These are phyloP conservation scores for Mus pahari DNA, from an alignment of 2,113 vertebrate species.

Conservation along the genomic window DNA sequence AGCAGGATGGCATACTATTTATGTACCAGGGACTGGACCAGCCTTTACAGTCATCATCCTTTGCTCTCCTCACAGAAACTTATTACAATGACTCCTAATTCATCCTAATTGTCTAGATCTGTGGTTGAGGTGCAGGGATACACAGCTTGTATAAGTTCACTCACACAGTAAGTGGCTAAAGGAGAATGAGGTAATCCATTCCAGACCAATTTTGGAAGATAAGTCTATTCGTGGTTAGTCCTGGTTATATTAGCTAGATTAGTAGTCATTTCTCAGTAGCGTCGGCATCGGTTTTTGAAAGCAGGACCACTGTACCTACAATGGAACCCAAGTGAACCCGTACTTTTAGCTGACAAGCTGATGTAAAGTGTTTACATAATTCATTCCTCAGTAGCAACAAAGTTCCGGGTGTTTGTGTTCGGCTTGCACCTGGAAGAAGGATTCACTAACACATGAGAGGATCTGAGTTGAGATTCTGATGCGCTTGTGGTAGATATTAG, in stretches of 20 bases:
- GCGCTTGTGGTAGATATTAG: neutral
- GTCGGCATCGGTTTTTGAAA: neutral
- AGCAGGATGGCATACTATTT: neutral
- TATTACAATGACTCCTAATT: neutral
- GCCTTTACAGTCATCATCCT: neutral
- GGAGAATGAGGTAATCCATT: neutral
- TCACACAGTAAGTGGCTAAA: neutral
- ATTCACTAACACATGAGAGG: neutral
- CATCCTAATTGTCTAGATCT: neutral
- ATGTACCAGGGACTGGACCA: neutral
- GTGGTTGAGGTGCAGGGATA: neutral
- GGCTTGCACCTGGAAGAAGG: neutral
- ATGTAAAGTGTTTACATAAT: neutral
- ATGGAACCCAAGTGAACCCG: neutral
- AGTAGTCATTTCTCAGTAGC: neutral
- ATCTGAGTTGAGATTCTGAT: neutral
- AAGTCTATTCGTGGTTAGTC: neutral
- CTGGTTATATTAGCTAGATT: no score
- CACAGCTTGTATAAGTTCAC: neutral
- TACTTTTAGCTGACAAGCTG: neutral
- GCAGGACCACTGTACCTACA: neutral
- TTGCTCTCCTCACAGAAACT: neutral
- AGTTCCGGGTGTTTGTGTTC: neutral
- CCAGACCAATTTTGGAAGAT: neutral
- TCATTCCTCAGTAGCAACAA: neutral